Evolutionary conservation across 2,113 vertebrate genomes (phyloP).

Genomic region (Octodon degus): DNA sequence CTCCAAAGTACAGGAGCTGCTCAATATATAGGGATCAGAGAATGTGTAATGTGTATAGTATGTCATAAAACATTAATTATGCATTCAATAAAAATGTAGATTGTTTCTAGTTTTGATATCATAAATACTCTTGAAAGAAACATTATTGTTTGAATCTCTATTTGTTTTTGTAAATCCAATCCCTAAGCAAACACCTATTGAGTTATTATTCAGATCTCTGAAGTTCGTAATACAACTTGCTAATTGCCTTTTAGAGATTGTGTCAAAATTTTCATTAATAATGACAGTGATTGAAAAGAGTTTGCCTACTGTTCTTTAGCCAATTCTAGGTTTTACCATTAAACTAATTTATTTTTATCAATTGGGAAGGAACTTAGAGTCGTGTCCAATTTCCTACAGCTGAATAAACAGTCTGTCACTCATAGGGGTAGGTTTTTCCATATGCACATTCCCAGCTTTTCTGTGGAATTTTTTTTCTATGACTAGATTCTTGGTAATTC

Average conservation of each 20-base stretch:
- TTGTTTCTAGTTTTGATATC: background rate
- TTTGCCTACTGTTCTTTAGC: slow-evolving; percentile 39
- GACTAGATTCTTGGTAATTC: slow-evolving; percentile 23
- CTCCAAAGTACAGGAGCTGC: background rate
- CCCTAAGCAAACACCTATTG: background rate
- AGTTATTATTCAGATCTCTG: slow-evolving; percentile 24
- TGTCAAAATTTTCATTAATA: background rate
- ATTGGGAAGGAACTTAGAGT: slow-evolving; percentile 37
- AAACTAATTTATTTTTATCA: slow-evolving; percentile 59
- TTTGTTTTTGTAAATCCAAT: slow-evolving; percentile 23
- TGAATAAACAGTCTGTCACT: slow-evolving; percentile 2
- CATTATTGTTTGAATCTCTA: background rate
- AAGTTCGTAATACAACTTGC: slow-evolving; percentile 26
- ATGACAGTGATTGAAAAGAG: slow-evolving; percentile 1
- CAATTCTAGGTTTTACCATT: slow-evolving; percentile 48
- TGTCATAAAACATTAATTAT: background rate
- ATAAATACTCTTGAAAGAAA: background rate
- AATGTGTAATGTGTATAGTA: background rate
- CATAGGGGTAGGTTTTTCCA: background rate
- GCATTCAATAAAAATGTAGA: background rate
- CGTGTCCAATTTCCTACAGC: background rate
- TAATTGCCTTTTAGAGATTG: slow-evolving; percentile 19
- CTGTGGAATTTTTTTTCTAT: slow-evolving; percentile 14
- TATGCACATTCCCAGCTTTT: slow-evolving; percentile 1
- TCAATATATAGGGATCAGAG: background rate